Base-by-base conservation (phyloP, 2,113 vertebrate species). In the Microcebus griseorufus region DNA sequence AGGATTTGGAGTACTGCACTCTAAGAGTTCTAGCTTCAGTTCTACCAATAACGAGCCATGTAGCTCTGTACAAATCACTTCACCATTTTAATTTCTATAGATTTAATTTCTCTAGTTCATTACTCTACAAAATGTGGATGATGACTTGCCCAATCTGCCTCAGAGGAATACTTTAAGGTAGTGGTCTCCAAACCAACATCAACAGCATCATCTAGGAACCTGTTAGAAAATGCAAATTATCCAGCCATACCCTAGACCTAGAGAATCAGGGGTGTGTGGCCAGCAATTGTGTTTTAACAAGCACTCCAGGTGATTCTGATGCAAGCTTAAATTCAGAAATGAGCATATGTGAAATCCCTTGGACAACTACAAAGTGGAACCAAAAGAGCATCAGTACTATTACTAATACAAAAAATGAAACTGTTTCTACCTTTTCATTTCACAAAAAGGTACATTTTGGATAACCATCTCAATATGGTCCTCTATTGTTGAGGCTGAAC, bases 81-180 rank as follows among this genome's bases (percentile, higher is more conserved):
- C 25, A 87, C 34, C 48, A 88, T 96, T 94, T 93, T 72, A 39
- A 87, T 87, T 76, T 82, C 72, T 92, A 73, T 42, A 72, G 76
- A 93, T 93, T 91, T 73, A 34, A 88, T 84, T 76, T 85, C 42
- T 93, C 81, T 39, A 69, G 73, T 92, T 82, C 25, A 62, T 88
- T 90, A 73, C 65, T 79, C 42, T 90, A 79, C 27, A 90, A 97
- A 97, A 89, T 51, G 58, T 86, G 18, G 75, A 48, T 45, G n/a
- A 83, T 10, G 53, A 84, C 32, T 75, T 88, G 83, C 53, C 23
- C 37, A 94, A 85, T 81, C 60, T 93, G 37, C 39, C 64, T 95
- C 69, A 69, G 37, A 80, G 72, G 62, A 87, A 73, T 73, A 85
- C n/a, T 88, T 80, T 73, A 78, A 76, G 25, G 67, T 39, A 62